Conservation (phyloP, 64 coral and sea anemone species). For the Montipora cactus region DNA sequence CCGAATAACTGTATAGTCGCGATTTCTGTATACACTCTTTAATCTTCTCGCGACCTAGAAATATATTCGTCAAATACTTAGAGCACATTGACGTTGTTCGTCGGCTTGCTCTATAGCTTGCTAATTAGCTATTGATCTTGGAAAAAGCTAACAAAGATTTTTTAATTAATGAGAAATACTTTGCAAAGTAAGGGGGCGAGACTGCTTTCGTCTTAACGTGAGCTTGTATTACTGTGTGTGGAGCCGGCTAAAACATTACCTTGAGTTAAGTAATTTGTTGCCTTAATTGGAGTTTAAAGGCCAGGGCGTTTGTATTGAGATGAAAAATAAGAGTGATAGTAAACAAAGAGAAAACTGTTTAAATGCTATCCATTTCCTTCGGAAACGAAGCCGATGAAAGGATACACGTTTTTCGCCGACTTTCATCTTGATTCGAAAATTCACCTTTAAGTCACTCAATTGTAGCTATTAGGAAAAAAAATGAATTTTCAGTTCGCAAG, state of each 20-base stretch:
- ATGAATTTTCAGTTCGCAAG: no score
- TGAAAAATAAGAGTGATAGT: neutral
- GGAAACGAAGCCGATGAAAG: neutral
- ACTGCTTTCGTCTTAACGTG: slow-evolving; percentile 14
- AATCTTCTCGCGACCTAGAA: slow-evolving; percentile 66
- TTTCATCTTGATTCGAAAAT: neutral
- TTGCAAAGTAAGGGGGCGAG: slow-evolving; percentile 73
- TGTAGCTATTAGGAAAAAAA: no score
- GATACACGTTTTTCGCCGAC: neutral
- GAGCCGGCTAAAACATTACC: slow-evolving; percentile 20
- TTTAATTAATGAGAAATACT: slow-evolving; percentile 97
- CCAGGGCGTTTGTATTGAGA: neutral
- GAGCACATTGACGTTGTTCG: slow-evolving; percentile 41
- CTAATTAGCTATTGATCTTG: slow-evolving; percentile 95
- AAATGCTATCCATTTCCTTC: slow-evolving; percentile 16
- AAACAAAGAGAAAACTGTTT: slow-evolving; percentile 28
- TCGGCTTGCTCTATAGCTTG: slow-evolving; percentile 86
- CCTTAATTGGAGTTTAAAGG: slow-evolving; percentile 35
- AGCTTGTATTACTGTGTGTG: slow-evolving; percentile 36
- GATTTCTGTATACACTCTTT: slow-evolving; percentile 15
- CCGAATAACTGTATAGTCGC: neutral
- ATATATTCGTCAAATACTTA: slow-evolving; percentile 75
- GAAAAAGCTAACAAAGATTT: slow-evolving; percentile 98
- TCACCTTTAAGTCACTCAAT: no score
- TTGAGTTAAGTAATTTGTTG: neutral